Evolutionary conservation across 2,113 vertebrate species (phyloP).

Genomic region (Megaptera novaeangliae): DNA sequence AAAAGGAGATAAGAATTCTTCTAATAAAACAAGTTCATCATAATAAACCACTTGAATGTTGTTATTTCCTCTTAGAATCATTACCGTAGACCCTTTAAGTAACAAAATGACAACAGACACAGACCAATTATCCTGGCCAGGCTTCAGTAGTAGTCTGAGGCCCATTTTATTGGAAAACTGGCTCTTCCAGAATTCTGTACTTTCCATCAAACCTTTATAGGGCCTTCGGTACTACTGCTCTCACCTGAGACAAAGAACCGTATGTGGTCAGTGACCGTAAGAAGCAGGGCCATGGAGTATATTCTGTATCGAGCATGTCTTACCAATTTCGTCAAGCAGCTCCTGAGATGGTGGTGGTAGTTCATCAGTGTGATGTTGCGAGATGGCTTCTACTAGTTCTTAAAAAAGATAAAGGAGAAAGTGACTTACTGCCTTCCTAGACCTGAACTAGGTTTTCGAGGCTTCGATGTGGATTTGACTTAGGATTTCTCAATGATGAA

Average conservation of each 20-base stretch:
- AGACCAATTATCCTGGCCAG: neutral
- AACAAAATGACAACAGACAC: neutral
- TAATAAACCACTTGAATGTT: neutral
- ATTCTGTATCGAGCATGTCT: slow-evolving; percentile 66
- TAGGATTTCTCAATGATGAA: neutral
- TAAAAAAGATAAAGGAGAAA: slow-evolving; percentile 48
- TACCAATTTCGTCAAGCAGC: slow-evolving; percentile 80
- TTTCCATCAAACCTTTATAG: neutral
- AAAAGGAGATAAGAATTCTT: slow-evolving; percentile 22
- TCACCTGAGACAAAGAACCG: neutral
- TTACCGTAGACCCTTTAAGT: neutral
- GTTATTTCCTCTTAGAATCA: slow-evolving; percentile 1
- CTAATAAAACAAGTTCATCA: slow-evolving; percentile 32
- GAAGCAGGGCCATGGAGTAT: neutral
- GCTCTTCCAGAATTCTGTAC: neutral
- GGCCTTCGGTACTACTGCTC: neutral
- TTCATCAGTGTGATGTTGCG: slow-evolving; percentile 64
- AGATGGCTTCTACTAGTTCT: slow-evolving; percentile 57
- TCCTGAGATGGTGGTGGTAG: slow-evolving; percentile 79
- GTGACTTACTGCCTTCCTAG: neutral
- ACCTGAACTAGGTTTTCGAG: neutral
- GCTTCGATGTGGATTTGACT: neutral
- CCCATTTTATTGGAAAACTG: slow-evolving; percentile 8
- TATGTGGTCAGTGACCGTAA: neutral
- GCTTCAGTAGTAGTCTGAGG: neutral